Evolutionary conservation across 2,113 vertebrate genomes (phyloP).

Genomic region (Sprattus sprattus): DNA sequence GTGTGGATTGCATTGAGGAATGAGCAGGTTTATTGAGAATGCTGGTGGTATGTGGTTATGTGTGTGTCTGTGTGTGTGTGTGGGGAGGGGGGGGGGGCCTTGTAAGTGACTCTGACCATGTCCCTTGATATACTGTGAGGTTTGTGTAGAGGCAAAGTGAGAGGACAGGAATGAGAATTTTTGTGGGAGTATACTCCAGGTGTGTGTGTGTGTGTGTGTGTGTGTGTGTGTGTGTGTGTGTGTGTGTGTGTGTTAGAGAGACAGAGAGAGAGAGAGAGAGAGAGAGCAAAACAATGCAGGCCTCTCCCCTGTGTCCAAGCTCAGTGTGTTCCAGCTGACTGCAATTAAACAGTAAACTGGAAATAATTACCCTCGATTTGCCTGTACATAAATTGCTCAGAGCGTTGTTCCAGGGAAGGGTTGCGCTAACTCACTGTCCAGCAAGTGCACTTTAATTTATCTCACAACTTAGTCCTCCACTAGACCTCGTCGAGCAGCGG

Average conservation of each 20-base stretch:
- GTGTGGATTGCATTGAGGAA: neutral
- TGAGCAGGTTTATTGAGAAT: neutral
- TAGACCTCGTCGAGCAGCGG: constrained; percentile 31
- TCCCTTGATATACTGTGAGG: neutral
- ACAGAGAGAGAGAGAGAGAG: neutral
- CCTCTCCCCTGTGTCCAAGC: constrained; percentile 56
- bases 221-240: neutral
- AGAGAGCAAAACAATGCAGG: neutral
- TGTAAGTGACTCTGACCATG: neutral
- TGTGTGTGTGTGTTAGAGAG: neutral
- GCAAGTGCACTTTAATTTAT: constrained; percentile 59
- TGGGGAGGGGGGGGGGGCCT: neutral
- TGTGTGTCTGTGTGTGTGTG: neutral
- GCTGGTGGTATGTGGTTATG: neutral
- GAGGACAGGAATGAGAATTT: neutral
- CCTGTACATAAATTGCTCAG: constrained; percentile 65
- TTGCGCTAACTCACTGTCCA: constrained; percentile 62
- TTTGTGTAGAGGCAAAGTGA: neutral
- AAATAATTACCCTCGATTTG: constrained; percentile 72
- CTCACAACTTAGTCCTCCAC: neutral
- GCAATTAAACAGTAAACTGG: constrained; percentile 75
- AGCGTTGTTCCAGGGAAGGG: constrained; percentile 66
- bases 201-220: neutral
- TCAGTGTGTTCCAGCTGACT: constrained; percentile 67
- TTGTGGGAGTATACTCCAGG: neutral